A percentile compares a stretch with the other conserved stretches of the same genome.
Conservation (phyloP, 2,888 invertebrate genomes). For the Megaustenia siamemsis region DNA sequence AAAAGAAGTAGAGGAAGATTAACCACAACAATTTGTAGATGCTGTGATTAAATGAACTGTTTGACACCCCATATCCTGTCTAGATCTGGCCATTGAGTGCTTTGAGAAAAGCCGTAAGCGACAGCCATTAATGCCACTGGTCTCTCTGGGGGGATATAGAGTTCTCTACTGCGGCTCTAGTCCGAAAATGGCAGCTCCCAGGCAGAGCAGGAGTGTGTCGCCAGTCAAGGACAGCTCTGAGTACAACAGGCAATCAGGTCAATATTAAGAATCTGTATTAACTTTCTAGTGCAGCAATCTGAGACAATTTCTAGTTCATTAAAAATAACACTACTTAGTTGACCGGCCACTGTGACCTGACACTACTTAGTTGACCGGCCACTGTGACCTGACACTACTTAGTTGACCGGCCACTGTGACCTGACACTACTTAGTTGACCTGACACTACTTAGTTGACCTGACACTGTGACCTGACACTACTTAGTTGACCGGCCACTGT, state of each 20-base stretch:
- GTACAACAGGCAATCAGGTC: conserved; percentile 47
- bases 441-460: too few species aligned
- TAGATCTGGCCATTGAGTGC: conserved; percentile 78
- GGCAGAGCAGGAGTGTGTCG: conserved; percentile 69
- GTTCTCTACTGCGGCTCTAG: conserved; percentile 70
- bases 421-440: too few species aligned
- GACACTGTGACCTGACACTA: too few species aligned
- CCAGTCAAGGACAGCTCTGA: conserved; percentile 64
- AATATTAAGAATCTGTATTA: background rate
- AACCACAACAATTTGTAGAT: background rate
- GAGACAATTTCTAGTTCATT: too few species aligned
- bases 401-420: too few species aligned
- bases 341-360: too few species aligned
- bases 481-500: too few species aligned
- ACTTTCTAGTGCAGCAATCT: too few species aligned
- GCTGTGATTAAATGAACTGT: background rate
- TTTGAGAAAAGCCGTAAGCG: conserved; percentile 77
- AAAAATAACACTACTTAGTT: too few species aligned
- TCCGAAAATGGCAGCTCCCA: conserved; percentile 62
- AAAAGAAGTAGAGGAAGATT: too few species aligned
- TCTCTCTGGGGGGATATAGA: conserved; percentile 69
- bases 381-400: too few species aligned
- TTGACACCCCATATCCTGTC: conserved; percentile 19
- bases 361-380: too few species aligned
- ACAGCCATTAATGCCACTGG: conserved; percentile 73